Percentiles rank a stretch among this genome's conserved stretches.
Conservation (phyloP, 2,888 invertebrate species). For the Vesta saturnalis region DNA sequence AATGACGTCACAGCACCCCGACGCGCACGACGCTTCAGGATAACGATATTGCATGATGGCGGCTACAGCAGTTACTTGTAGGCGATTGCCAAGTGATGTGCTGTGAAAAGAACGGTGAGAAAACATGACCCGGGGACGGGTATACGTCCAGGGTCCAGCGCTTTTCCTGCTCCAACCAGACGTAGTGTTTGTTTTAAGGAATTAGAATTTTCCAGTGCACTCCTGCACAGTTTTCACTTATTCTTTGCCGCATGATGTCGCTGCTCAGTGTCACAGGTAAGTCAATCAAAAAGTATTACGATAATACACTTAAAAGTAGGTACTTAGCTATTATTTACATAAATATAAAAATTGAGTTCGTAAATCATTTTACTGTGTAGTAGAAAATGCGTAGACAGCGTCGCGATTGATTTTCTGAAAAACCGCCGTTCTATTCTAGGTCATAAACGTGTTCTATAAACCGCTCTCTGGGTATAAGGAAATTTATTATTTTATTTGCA, state of each 20-base stretch:
- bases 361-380: background rate
- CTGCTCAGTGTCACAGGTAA: conserved; percentile 57
- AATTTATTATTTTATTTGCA: too few relatives aligned
- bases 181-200: conserved; percentile 44
- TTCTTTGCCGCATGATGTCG: conserved; percentile 54
- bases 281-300: conserved; percentile 21
- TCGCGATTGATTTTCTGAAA: conserved; percentile 10
- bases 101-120: conserved; percentile 41
- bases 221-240: conserved; percentile 39
- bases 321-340: too few relatives aligned
- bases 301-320: background rate
- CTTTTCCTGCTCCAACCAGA: conserved; percentile 35
- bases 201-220: conserved; percentile 41
- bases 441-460: background rate
- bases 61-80: conserved; percentile 44
- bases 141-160: conserved; percentile 40
- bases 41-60: conserved; percentile 48
- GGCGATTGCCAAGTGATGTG: conserved; percentile 36
- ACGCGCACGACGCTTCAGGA: conserved; percentile 46
- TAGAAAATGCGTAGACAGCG: background rate
- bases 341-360: background rate
- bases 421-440: conserved; percentile 1
- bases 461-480: background rate
- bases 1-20: conserved; percentile 61
- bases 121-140: conserved; percentile 44